Percentiles rank a stretch among this genome's conserved stretches.
Evolutionary conservation across 2,797 vertebrate genomes (phyloP).

Genomic region (Schizopygopsis pylzovi): DNA sequence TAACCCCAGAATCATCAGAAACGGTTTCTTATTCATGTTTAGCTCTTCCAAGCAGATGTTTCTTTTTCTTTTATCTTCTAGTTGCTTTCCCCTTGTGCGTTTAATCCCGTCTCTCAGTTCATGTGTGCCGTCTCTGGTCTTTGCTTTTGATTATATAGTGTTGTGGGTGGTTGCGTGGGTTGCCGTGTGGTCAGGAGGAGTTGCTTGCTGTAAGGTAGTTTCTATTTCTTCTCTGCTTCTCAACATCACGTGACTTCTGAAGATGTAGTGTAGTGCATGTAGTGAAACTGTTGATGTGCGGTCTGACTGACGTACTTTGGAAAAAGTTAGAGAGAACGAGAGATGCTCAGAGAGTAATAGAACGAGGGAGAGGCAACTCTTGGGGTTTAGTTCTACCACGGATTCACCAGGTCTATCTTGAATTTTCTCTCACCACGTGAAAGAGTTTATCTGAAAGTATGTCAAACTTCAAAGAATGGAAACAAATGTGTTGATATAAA

Average conservation of each 20-base stretch:
- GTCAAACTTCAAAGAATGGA: conserved; percentile 52
- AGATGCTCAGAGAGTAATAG: conserved; percentile 71
- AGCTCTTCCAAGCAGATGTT: conserved; percentile 31
- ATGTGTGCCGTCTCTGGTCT: conserved; percentile 32
- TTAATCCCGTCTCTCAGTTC: conserved; percentile 26
- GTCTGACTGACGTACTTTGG: conserved; percentile 70
- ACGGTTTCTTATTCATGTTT: conserved; percentile 5
- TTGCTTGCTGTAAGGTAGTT: conserved; percentile 61
- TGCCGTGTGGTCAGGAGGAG: conserved; percentile 15
- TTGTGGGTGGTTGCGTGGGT: conserved; percentile 54
- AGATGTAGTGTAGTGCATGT: conserved; percentile 48
- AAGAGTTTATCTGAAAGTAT: conserved; percentile 53
- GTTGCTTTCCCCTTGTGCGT: neutral
- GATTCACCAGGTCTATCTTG: conserved; percentile 64
- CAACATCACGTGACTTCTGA: conserved; percentile 71
- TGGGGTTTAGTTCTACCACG: conserved; percentile 72
- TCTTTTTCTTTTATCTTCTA: conserved; percentile 1
- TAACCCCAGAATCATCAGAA: conserved; percentile 62
- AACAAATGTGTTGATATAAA: conserved; percentile 35
- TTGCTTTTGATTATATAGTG: conserved; percentile 58
- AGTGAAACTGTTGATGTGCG: conserved; percentile 60
- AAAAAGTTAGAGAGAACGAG: conserved; percentile 73
- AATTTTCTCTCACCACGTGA: conserved; percentile 13
- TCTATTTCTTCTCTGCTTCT: conserved; percentile 56
- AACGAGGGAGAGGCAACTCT: conserved; percentile 66